Evolutionary conservation across 1,140 invertebrate species (phyloP).

Genomic region (Coelopa frigida): DNA sequence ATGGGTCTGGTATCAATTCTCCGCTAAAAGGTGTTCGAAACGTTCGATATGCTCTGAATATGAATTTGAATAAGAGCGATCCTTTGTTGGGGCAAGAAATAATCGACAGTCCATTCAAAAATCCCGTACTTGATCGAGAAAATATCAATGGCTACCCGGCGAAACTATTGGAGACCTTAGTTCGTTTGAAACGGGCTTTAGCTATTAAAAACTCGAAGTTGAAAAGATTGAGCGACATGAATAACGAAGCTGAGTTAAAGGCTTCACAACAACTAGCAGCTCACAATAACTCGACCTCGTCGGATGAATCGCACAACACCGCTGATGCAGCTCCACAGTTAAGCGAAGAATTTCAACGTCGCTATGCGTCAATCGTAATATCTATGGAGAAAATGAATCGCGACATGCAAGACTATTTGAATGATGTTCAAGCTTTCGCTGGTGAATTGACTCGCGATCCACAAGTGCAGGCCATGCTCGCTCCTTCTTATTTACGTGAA

Average conservation of each 20-base stretch:
- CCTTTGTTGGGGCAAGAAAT: conserved; percentile 49
- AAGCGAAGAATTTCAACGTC: conserved; percentile 78
- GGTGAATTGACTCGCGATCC: conserved; percentile 83
- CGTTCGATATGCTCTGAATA: conserved; percentile 28
- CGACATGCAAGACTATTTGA: conserved; percentile 77
- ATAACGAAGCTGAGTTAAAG: conserved; percentile 81
- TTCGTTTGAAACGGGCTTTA: conserved; percentile 80
- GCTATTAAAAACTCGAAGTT: conserved; percentile 77
- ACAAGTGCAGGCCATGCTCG: conserved; percentile 77
- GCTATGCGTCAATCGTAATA: conserved; percentile 82
- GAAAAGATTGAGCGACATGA: conserved; percentile 75
- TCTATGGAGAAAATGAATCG: conserved; percentile 88
- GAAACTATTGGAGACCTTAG: conserved; percentile 77
- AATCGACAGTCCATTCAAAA: conserved; percentile 28
- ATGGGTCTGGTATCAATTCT: conserved; percentile 19
- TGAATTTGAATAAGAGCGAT: conserved; percentile 46
- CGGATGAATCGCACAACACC: conserved; percentile 19
- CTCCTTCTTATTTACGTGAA: conserved; percentile 78
- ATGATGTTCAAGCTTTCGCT: conserved; percentile 76
- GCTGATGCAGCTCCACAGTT: conserved; percentile 11
- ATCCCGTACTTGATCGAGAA: conserved; percentile 34
- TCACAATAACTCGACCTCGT: conserved; percentile 44
- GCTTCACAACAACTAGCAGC: conserved; percentile 49
- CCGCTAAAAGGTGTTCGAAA: conserved; percentile 22
- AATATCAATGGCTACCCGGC: conserved; percentile 75